phyloP scores from a whole-genome alignment of 2,797 vertebrate species.

The Zalophus californianus region DNA sequence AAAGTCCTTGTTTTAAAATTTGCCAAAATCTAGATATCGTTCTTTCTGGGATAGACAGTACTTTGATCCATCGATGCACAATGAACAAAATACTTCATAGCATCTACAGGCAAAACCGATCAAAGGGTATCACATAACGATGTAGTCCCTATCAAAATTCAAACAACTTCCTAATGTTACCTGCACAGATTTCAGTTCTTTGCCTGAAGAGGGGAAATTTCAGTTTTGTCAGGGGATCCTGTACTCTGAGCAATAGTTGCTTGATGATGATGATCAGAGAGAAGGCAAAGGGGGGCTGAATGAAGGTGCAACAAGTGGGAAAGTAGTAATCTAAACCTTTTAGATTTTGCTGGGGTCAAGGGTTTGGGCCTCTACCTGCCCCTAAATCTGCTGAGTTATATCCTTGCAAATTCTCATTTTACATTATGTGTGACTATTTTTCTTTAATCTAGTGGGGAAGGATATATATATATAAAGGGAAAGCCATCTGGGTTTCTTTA shows the following conservation, averaged over 20 bases:
- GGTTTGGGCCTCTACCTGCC: background rate
- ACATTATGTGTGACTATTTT: background rate
- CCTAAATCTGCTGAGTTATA: background rate
- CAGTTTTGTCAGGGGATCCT: background rate
- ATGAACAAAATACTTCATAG: slow-evolving; percentile 52
- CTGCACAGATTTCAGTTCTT: background rate
- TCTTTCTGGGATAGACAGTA: background rate
- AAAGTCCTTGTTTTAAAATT: slow-evolving; percentile 6
- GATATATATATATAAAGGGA: slow-evolving; percentile 4
- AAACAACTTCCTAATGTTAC: background rate
- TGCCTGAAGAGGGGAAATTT: background rate
- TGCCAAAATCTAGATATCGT: slow-evolving; percentile 3
- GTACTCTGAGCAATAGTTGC: background rate
- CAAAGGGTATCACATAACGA: background rate
- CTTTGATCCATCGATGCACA: slow-evolving; percentile 54
- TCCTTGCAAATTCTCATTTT: background rate
- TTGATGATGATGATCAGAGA: background rate
- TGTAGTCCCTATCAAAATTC: background rate
- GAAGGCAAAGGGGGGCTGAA: background rate
- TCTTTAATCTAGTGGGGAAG: background rate
- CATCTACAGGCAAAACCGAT: slow-evolving; percentile 35
- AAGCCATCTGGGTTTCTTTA: slow-evolving; percentile 27
- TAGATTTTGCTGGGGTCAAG: background rate
- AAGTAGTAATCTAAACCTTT: background rate
- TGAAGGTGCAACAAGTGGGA: background rate